phyloP scores from a whole-genome alignment of 2,113 vertebrate genomes.

The Festucalex cinctus region DNA sequence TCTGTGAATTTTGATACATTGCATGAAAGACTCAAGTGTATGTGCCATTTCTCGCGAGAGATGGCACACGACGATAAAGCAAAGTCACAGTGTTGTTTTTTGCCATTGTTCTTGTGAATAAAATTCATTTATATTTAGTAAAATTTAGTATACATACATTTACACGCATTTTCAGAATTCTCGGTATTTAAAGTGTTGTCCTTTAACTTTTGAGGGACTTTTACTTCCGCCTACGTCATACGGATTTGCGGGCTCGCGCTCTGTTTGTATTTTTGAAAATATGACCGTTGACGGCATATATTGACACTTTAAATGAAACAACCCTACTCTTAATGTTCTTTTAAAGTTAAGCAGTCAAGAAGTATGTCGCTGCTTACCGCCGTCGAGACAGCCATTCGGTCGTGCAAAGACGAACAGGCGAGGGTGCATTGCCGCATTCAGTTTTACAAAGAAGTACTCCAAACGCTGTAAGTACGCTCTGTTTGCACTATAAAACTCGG shows the following conservation, averaged over 20 bases:
- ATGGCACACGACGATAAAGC: not conserved
- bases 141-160: fast-evolving
- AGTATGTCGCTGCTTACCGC: constrained; percentile 53
- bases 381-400: constrained; percentile 49
- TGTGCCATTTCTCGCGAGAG: constrained; percentile 50
- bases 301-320: too few species aligned
- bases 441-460: constrained; percentile 46
- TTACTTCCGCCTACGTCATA: constrained; percentile 55
- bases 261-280: not conserved
- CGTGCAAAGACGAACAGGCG: constrained; percentile 59
- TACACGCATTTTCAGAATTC: not conserved
- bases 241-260: not conserved
- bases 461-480: constrained; percentile 56
- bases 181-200: not conserved
- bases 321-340: not conserved
- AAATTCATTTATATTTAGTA: not conserved
- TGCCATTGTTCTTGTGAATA: not conserved
- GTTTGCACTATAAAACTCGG: not conserved
- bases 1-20: too few species aligned
- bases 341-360: not conserved
- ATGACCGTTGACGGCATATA: too few species aligned
- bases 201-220: not conserved
- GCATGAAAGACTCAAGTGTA: not conserved
- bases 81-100: not conserved
- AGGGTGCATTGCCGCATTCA: constrained; percentile 47